phyloP scores from a whole-genome alignment of 1,140 invertebrate species.

The Oryctes rhinoceros region DNA sequence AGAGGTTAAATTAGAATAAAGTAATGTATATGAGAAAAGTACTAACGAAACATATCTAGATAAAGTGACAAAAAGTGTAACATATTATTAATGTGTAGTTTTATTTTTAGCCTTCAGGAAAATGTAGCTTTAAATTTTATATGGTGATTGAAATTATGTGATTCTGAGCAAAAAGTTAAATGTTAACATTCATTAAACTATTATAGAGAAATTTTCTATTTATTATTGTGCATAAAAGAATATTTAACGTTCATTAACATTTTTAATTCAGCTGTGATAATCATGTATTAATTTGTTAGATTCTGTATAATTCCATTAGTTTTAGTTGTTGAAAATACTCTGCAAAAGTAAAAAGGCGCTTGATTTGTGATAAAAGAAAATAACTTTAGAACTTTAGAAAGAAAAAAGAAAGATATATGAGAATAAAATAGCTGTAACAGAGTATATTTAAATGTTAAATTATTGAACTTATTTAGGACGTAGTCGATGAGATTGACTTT shows the following conservation, averaged over 20 bases:
- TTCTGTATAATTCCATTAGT: no score
- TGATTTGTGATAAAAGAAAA: constrained; percentile 19
- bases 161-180: background rate
- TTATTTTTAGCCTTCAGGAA: background rate
- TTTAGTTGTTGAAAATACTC: background rate
- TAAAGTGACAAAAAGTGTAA: background rate
- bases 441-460: background rate
- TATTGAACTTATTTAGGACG: background rate
- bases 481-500: background rate
- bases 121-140: background rate
- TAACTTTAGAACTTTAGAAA: background rate
- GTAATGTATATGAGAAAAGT: background rate
- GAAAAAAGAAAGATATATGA: background rate
- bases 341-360: background rate
- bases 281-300: no score
- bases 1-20: background rate
- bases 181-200: no score
- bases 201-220: background rate
- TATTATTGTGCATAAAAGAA: background rate
- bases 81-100: background rate
- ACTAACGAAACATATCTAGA: constrained; percentile 5
- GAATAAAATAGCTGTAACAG: background rate
- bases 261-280: constrained; percentile 1
- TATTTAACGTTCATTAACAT: background rate
- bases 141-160: background rate